A percentile compares a stretch with the other conserved stretches of the same genome.
These are phyloP conservation scores for Mantis religiosa DNA, from an alignment of 2,888 invertebrate genomes.

Conservation along the genomic window DNA sequence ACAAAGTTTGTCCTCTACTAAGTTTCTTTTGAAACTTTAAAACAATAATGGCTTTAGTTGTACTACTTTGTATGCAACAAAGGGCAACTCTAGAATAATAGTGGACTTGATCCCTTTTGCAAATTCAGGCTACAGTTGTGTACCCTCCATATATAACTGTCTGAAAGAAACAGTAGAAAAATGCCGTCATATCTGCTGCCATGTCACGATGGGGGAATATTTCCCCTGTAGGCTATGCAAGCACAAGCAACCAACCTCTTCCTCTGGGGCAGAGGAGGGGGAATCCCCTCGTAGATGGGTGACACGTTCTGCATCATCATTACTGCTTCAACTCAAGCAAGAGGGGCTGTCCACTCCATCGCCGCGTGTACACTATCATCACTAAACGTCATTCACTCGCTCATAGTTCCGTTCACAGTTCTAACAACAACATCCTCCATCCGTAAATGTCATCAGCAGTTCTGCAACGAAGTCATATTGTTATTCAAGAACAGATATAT, in stretches of 20 bases:
- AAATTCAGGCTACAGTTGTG: not conserved
- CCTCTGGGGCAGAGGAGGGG: slow-evolving; percentile 29
- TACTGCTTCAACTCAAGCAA: not conserved
- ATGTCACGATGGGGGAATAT: not conserved
- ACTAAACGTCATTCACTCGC: not conserved
- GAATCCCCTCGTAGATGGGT: slow-evolving; percentile 15
- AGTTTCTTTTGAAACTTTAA: too few relatives aligned
- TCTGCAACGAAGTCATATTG: not conserved
- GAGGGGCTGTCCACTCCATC: not conserved
- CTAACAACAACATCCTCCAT: not conserved
- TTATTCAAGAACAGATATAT: too few relatives aligned
- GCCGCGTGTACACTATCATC: not conserved
- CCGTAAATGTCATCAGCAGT: not conserved
- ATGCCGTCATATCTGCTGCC: not conserved
- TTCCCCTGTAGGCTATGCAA: not conserved
- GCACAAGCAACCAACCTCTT: slow-evolving; percentile 23
- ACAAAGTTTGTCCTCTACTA: too few relatives aligned
- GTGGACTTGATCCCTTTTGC: not conserved
- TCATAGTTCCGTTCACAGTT: not conserved
- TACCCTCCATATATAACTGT: not conserved
- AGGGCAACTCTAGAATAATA: not conserved
- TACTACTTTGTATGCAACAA: too few relatives aligned
- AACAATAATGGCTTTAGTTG: too few relatives aligned
- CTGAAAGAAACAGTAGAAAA: not conserved
- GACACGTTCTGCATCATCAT: slow-evolving; percentile 20